Evolutionary conservation across 2,113 vertebrate species (phyloP).

Genomic region (Halcyon malimbica): DNA sequence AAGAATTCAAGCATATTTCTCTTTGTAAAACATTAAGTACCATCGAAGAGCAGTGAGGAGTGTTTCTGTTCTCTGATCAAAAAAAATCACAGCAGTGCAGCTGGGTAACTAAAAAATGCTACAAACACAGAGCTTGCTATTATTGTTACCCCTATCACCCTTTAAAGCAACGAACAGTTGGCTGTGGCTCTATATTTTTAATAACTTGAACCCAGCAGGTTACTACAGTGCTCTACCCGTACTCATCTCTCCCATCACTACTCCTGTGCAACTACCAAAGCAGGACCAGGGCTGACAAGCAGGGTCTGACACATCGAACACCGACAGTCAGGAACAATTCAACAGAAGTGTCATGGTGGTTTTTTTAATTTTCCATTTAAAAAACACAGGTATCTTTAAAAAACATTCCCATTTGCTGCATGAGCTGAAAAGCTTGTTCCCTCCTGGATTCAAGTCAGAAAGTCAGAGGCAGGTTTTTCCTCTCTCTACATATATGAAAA

Average conservation of each 20-base stretch:
- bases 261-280: neutral
- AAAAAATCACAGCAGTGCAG: neutral
- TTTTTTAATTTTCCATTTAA: neutral
- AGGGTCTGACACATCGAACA: neutral
- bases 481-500: neutral
- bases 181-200: neutral
- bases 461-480: neutral
- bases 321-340: neutral
- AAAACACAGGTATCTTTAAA: neutral
- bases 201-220: neutral
- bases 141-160: neutral
- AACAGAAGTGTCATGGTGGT: rapidly evolving
- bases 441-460: neutral
- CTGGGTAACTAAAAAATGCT: neutral
- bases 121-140: neutral
- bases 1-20: neutral
- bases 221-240: neutral
- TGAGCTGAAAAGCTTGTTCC: neutral
- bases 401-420: neutral
- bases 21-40: neutral
- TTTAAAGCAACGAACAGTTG: neutral
- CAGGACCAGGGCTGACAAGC: neutral
- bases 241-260: neutral
- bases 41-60: neutral
- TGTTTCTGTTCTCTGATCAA: neutral